These are phyloP conservation scores for Zophobas morio DNA, from an alignment of 1,140 invertebrate genomes.

Conservation along the genomic window DNA sequence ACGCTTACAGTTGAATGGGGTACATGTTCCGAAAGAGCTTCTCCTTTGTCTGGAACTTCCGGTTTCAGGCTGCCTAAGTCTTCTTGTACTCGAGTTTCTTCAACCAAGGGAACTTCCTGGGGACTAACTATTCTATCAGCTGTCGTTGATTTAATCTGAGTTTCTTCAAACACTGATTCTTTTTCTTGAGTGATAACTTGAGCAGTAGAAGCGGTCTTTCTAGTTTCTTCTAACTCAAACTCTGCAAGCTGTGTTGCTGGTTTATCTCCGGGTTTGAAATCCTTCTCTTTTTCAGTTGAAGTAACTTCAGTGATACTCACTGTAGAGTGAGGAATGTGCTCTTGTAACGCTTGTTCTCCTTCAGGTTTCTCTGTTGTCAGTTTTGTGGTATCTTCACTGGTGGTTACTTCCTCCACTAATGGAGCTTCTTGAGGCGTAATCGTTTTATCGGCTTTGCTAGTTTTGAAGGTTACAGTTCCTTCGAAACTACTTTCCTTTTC, in stretches of 20 bases:
- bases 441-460: slow-evolving; percentile 44
- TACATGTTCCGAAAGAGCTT: no score
- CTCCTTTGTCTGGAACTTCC: slow-evolving; percentile 61
- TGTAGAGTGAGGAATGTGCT: slow-evolving; percentile 58
- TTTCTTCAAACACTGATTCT: slow-evolving; percentile 44
- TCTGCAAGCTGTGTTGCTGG: slow-evolving; percentile 25
- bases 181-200: slow-evolving; percentile 59
- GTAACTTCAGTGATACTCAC: slow-evolving; percentile 51
- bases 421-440: slow-evolving; percentile 3
- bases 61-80: slow-evolving; percentile 65
- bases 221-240: slow-evolving; percentile 37
- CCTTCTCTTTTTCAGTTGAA: slow-evolving; percentile 35
- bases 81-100: slow-evolving; percentile 57
- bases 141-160: slow-evolving; percentile 18
- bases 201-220: slow-evolving; percentile 51
- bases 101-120: slow-evolving; percentile 2
- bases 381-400: slow-evolving; percentile 56
- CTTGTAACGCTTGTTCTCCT: slow-evolving; percentile 58
- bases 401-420: slow-evolving; percentile 55
- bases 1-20: no score
- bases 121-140: slow-evolving; percentile 46
- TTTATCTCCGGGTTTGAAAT: slow-evolving; percentile 28
- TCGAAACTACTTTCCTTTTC: slow-evolving; percentile 60
- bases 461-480: slow-evolving; percentile 43
- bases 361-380: slow-evolving; percentile 58